Evolutionary conservation across 1,140 invertebrate species (phyloP).

Genomic region (Halesus radiatus): DNA sequence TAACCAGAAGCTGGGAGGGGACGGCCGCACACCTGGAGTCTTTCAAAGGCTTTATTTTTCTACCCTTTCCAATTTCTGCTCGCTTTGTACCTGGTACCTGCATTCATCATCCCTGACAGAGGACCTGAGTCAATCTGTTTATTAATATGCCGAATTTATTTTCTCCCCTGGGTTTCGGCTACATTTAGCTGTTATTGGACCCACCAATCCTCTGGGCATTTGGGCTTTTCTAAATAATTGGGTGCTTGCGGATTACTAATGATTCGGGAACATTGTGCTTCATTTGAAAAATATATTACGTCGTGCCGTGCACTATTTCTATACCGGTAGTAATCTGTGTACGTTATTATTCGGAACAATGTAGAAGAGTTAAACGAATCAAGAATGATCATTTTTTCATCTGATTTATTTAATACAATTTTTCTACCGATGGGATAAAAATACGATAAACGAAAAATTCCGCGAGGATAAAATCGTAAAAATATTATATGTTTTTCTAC

Average conservation of each 20-base stretch:
- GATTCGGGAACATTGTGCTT: constrained; percentile 1
- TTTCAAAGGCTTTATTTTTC: constrained; percentile 30
- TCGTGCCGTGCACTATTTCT: no score
- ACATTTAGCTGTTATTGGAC: constrained; percentile 21
- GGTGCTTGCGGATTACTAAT: background rate
- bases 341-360: no score
- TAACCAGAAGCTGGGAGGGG: background rate
- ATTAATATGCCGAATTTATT: constrained; percentile 57
- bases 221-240: constrained; percentile 10
- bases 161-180: constrained; percentile 36
- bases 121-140: constrained; percentile 56
- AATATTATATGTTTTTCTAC: no score
- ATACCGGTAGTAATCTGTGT: no score
- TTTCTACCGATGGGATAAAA: no score
- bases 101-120: constrained; percentile 51
- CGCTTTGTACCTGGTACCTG: constrained; percentile 41
- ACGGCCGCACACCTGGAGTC: constrained; percentile 31
- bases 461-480: no score
- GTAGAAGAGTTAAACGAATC: no score
- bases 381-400: no score
- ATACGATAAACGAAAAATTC: no score
- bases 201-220: constrained; percentile 13
- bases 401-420: no score
- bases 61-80: background rate
- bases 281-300: background rate